Evolutionary conservation across 2,113 vertebrate species (phyloP).

Genomic region (Phalacrocorax aristotelis): DNA sequence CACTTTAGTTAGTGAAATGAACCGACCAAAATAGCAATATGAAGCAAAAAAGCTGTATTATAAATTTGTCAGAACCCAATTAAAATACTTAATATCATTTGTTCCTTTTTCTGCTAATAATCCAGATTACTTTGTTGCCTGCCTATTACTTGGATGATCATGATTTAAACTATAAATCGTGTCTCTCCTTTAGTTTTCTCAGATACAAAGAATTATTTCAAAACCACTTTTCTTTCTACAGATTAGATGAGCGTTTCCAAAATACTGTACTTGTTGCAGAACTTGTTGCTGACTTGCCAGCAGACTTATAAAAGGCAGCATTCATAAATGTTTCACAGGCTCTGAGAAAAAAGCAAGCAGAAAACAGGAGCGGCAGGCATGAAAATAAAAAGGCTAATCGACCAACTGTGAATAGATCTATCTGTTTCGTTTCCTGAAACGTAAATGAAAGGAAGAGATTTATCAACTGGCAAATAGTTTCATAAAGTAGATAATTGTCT

Average conservation of each 20-base stretch:
- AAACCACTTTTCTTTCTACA: not conserved
- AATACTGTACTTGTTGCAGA: not conserved
- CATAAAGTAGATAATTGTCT: not conserved
- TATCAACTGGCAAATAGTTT: conserved; percentile 8
- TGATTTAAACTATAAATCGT: not conserved
- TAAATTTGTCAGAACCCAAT: not conserved
- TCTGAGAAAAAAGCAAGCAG: not conserved
- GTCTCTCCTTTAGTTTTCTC: not conserved
- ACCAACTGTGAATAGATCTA: not conserved
- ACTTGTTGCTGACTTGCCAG: conserved; percentile 1
- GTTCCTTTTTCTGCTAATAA: not conserved
- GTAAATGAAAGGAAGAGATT: conserved; percentile 4
- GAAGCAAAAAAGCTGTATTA: not conserved
- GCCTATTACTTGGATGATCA: not conserved
- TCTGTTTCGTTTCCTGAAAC: conserved; percentile 6
- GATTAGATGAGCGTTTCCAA: not conserved
- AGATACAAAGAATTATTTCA: not conserved
- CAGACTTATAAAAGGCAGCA: not conserved
- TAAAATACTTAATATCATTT: not conserved
- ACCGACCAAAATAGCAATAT: not conserved
- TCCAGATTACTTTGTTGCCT: not conserved
- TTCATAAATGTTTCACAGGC: not conserved
- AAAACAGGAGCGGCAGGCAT: not conserved
- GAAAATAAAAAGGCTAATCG: not conserved
- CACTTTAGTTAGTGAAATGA: not conserved